Base-by-base conservation (phyloP, 2,113 vertebrate species). In the Corythaixoides concolor region DNA sequence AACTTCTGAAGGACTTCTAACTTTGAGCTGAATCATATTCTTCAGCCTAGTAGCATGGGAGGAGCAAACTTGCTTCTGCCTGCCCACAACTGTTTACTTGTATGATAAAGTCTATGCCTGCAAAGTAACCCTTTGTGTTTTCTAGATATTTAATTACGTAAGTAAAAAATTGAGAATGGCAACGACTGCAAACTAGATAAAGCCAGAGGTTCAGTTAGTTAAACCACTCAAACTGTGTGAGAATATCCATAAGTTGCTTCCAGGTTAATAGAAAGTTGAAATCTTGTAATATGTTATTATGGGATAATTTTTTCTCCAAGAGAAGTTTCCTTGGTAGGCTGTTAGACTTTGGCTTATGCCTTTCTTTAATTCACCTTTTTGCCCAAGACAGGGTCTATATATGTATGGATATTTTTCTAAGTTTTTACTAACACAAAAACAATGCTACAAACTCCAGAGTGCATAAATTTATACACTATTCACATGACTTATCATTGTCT, bases 1-100 rank as follows among this genome's bases (percentile, higher is more conserved):
- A 55, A 35, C 32, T 89, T 79, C 18, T 53, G 58, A 88, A 87
- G 77, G 60, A 66, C 67, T 89, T 82, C 37, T 49, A 83, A 75
- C 41, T 91, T 93, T n/a, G 50, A 94, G 77, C 85, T 94, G 74
- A 95, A 95, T 95, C 84, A 73, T 91, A 79, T 66, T 85, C 33
- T 89, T 91, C 85, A 79, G 53, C 58, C 91, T 85, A 19, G 9
- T 87, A 93, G 66, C 77, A 85, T 93, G 96, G 96, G 95, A 94
- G 95, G 95, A 94, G 96, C 95, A 96, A 96, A 93, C 74, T 89
- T 94, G 89, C 76, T 89, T 92, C 96, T 91, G 93, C 89, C 89
- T 95, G 96, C 91, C 93, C 86, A 92, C 84, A 94, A 22, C 80
- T 95, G 68, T 78, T 93, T 89, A 81, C 64, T 96, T 81, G n/a